phyloP scores from a whole-genome alignment of 2,888 invertebrate species.

The Creontiades dilutus region DNA sequence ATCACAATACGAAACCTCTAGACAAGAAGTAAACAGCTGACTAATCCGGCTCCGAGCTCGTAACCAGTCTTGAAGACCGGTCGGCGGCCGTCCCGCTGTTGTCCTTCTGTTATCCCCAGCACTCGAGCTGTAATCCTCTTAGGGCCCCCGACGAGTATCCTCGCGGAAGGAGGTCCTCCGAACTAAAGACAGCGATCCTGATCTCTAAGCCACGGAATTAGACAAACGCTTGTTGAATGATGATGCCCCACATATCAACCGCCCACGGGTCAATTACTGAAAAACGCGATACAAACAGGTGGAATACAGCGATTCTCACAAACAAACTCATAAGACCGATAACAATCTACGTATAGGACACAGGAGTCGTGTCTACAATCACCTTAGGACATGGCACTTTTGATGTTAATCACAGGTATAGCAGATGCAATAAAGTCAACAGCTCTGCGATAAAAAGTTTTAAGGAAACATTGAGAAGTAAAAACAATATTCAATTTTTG shows the following conservation, averaged over 20 bases:
- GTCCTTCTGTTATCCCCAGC: constrained; percentile 49
- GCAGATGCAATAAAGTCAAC: too few species aligned
- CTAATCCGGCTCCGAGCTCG: constrained; percentile 32
- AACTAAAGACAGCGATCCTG: background rate
- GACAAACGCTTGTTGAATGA: constrained; percentile 1
- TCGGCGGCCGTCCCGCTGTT: background rate
- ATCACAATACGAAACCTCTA: background rate
- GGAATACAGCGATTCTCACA: too few species aligned
- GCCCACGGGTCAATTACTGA: too few species aligned
- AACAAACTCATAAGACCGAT: too few species aligned
- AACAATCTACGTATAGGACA: too few species aligned
- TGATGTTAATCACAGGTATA: too few species aligned
- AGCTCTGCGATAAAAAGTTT: too few species aligned
- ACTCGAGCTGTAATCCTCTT: constrained; percentile 47
- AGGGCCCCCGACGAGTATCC: constrained; percentile 16
- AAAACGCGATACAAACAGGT: too few species aligned
- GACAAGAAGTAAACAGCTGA: constrained; percentile 21
- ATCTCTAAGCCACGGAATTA: background rate
- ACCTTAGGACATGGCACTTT: too few species aligned
- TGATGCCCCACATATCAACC: background rate
- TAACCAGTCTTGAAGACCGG: constrained; percentile 28
- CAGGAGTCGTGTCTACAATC: too few species aligned
- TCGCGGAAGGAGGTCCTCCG: constrained; percentile 18
- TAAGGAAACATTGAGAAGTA: too few species aligned
- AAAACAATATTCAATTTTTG: too few species aligned